A percentile compares a stretch with the other conserved stretches of the same genome.
Evolutionary conservation across 2,797 vertebrate species (phyloP).

Genomic region (Hydrolagus colliei): DNA sequence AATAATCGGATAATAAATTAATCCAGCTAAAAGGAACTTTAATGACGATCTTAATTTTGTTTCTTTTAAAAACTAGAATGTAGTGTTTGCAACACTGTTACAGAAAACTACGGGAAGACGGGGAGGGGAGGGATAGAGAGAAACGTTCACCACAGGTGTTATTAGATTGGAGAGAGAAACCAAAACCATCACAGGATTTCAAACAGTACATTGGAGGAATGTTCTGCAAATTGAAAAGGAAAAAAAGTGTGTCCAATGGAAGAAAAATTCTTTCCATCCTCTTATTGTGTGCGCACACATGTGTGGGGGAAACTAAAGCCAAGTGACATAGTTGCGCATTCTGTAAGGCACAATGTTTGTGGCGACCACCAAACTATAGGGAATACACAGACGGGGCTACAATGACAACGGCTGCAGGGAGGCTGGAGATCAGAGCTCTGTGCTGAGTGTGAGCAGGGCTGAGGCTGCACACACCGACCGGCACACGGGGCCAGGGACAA

Average conservation of each 20-base stretch:
- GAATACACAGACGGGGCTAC: constrained; percentile 11
- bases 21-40: constrained; percentile 29
- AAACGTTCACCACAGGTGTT: constrained; percentile 4
- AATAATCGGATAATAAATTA: constrained; percentile 29
- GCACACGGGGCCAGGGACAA: constrained; percentile 7
- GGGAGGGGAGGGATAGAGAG: not conserved
- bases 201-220: constrained; percentile 8
- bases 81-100: constrained; percentile 13
- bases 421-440: not conserved
- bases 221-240: too few species aligned
- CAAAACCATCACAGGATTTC: constrained; percentile 23
- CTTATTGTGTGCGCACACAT: not conserved
- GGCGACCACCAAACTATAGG: not conserved
- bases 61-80: constrained; percentile 1
- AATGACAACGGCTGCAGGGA: constrained; percentile 1
- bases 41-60: constrained; percentile 27
- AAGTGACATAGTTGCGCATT: constrained; percentile 21
- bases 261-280: constrained; percentile 20
- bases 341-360: constrained; percentile 31
- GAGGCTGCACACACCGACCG: constrained; percentile 9
- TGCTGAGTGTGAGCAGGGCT: not conserved
- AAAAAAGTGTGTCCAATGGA: not conserved
- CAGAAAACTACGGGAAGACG: constrained; percentile 1
- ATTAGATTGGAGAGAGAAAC: constrained; percentile 2
- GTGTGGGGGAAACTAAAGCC: not conserved